phyloP scores from a whole-genome alignment of 2,888 invertebrate species.

The Venustoraphidia nigricollis region DNA sequence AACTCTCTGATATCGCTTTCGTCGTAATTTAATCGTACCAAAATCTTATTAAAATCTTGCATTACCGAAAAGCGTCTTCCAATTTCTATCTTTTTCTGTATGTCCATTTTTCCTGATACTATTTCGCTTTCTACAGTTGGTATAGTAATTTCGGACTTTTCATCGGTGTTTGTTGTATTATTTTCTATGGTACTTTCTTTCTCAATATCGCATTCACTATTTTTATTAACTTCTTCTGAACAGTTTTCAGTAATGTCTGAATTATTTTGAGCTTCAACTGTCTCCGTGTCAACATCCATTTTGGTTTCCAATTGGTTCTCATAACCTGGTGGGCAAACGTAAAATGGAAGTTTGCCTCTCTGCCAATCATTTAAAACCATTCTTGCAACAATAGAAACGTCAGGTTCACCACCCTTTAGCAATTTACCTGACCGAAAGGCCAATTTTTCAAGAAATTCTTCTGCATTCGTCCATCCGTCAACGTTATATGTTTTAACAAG shows the following conservation, averaged over 20 bases:
- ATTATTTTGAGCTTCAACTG: background rate
- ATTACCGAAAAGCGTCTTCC: constrained; percentile 38
- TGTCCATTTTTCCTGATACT: constrained; percentile 20
- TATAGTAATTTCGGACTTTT: constrained; percentile 19
- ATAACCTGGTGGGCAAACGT: constrained; percentile 73
- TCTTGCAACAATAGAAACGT: constrained; percentile 71
- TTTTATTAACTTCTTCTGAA: constrained; percentile 15
- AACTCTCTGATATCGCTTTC: constrained; percentile 32
- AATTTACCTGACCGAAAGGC: constrained; percentile 79
- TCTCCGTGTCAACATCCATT: background rate
- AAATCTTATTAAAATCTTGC: constrained; percentile 73
- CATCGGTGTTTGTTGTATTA: constrained; percentile 8
- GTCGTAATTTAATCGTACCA: constrained; percentile 54
- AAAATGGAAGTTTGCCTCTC: constrained; percentile 91
- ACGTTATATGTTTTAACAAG: constrained; percentile 82
- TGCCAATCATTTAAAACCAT: constrained; percentile 99
- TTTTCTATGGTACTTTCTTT: constrained; percentile 7
- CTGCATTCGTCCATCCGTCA: constrained; percentile 60
- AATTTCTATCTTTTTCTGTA: constrained; percentile 18
- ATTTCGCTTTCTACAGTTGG: constrained; percentile 29
- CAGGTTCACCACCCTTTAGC: constrained; percentile 93
- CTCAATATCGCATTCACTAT: background rate
- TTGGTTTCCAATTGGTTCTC: constrained; percentile 46
- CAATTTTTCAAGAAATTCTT: constrained; percentile 84
- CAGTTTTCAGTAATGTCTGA: constrained; percentile 1